Conservation (phyloP, 2,113 vertebrate species). For the Empidonax traillii region DNA sequence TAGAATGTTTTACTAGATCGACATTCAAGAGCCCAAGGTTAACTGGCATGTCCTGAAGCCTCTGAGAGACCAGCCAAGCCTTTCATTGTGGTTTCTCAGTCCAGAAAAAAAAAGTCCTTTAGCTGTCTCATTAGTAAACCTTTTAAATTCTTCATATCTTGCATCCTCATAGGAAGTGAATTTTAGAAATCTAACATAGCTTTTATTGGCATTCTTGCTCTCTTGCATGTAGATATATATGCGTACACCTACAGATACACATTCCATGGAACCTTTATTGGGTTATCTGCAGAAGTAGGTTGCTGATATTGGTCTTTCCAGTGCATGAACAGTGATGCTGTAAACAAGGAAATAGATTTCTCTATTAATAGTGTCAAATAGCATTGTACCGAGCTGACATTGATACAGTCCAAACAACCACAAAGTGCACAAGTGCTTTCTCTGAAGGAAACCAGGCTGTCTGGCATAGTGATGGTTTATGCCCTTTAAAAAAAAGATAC, state of each 20-base stretch:
- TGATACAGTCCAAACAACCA: background rate
- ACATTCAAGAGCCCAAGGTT: background rate
- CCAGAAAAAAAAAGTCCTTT: background rate
- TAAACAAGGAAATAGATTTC: conserved; percentile 14
- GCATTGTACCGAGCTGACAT: background rate
- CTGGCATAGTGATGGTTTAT: background rate
- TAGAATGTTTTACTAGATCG: background rate
- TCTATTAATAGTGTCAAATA: background rate
- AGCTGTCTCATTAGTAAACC: background rate
- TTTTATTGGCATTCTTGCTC: background rate
- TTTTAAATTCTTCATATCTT: background rate
- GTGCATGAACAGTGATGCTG: background rate
- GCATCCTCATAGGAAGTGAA: background rate
- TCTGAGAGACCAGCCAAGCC: background rate
- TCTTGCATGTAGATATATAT: background rate
- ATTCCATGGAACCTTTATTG: background rate
- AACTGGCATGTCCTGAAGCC: background rate
- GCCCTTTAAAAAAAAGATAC: background rate
- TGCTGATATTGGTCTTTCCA: background rate
- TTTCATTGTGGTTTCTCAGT: background rate
- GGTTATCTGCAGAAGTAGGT: background rate
- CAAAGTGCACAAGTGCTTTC: background rate
- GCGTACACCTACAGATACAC: background rate
- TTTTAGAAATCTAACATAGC: background rate
- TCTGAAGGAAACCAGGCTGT: background rate